Percentiles rank a stretch among this genome's conserved stretches.
Conservation (phyloP, 1,140 invertebrate genomes). For the Drosophila lacertosa region DNA sequence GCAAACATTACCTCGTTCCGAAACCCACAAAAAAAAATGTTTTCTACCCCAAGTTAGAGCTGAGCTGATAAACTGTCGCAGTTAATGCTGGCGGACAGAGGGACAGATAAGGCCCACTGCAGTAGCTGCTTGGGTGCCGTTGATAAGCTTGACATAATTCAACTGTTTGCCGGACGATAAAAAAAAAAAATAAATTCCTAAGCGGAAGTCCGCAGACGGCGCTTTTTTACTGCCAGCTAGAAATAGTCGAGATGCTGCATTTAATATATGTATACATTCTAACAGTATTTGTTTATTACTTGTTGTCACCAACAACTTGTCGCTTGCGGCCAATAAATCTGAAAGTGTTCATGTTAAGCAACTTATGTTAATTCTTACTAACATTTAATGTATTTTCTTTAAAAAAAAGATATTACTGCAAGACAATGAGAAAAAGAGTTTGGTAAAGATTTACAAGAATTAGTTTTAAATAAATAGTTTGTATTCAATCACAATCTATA, state of each 20-base stretch:
- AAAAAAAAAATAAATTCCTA: slow-evolving; percentile 32
- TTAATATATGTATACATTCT: too few species aligned
- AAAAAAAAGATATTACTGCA: too few species aligned
- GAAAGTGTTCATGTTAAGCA: too few species aligned
- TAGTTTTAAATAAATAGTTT: too few species aligned
- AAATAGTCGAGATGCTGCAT: not conserved
- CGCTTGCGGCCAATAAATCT: too few species aligned
- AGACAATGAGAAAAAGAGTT: too few species aligned
- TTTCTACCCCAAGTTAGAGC: slow-evolving; percentile 1
- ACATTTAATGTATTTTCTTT: too few species aligned
- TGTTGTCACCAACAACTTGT: too few species aligned
- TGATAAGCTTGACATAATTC: slow-evolving; percentile 60
- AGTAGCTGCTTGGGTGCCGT: slow-evolving; percentile 22
- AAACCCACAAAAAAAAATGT: not conserved
- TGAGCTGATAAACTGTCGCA: slow-evolving; percentile 21
- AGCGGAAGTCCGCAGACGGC: slow-evolving; percentile 46
- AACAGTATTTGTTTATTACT: too few species aligned
- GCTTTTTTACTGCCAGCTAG: not conserved
- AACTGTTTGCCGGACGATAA: slow-evolving; percentile 44
- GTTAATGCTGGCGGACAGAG: not conserved
- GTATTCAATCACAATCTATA: too few species aligned
- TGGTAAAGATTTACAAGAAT: too few species aligned
- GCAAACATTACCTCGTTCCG: not conserved
- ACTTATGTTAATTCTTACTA: too few species aligned
- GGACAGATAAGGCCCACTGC: slow-evolving; percentile 33